A percentile compares a stretch with the other conserved stretches of the same genome.
phyloP scores from a whole-genome alignment of 2,888 invertebrate species.

The Drosophila parthenogenetica region DNA sequence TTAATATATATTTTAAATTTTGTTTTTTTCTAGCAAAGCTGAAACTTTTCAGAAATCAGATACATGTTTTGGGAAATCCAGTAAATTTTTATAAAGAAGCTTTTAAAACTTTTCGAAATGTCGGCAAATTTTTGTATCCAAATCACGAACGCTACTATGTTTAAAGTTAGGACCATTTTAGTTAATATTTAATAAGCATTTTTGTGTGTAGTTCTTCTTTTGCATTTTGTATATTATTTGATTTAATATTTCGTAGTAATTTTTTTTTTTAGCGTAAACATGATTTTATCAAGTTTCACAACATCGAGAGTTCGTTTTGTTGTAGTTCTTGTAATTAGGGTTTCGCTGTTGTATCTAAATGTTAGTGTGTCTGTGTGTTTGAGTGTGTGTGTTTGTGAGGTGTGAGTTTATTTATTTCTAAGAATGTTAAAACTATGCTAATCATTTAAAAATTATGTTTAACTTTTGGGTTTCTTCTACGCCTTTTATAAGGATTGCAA shows the following conservation, averaged over 20 bases:
- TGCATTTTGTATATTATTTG: slow-evolving; percentile 53
- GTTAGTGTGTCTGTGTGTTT: slow-evolving; percentile 16
- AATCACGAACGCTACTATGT: slow-evolving; percentile 32
- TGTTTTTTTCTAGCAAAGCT: slow-evolving; percentile 52
- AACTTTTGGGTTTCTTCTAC: slow-evolving; percentile 75
- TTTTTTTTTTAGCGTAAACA: slow-evolving; percentile 73
- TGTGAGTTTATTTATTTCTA: slow-evolving; percentile 57
- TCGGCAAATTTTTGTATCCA: not conserved
- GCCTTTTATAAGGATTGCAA: slow-evolving; percentile 68
- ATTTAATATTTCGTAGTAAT: slow-evolving; percentile 27
- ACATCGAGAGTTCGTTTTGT: slow-evolving; percentile 85
- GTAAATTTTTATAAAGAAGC: slow-evolving; percentile 9
- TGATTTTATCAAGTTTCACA: slow-evolving; percentile 84
- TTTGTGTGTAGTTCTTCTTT: slow-evolving; percentile 40
- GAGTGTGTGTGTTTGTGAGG: slow-evolving; percentile 29
- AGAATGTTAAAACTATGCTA: slow-evolving; percentile 65
- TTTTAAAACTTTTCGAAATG: slow-evolving; percentile 10
- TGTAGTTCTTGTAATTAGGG: slow-evolving; percentile 66
- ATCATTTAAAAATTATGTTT: slow-evolving; percentile 78
- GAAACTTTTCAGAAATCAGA: slow-evolving; percentile 31
- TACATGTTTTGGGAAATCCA: slow-evolving; percentile 5
- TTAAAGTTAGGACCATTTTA: slow-evolving; percentile 34
- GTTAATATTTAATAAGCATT: slow-evolving; percentile 43
- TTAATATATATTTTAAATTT: slow-evolving; percentile 29
- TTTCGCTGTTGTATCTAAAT: slow-evolving; percentile 60